Percentiles rank a stretch among this genome's conserved stretches.
These are phyloP conservation scores for Arvicanthis niloticus DNA, from an alignment of 2,113 vertebrate species.

Conservation along the genomic window DNA sequence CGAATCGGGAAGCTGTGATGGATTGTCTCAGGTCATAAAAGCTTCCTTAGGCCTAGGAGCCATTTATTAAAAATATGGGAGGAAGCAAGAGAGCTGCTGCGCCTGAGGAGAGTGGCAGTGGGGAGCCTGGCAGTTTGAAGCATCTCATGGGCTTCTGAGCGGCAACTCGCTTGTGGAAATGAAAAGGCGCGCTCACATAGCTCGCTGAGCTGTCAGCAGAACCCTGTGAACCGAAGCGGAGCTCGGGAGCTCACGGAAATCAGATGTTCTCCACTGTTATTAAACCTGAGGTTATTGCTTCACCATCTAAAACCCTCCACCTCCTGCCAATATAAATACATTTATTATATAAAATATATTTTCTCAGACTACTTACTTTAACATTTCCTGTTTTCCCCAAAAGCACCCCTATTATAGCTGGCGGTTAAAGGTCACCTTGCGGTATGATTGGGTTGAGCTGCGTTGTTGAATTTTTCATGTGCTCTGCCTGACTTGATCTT, in stretches of 20 bases:
- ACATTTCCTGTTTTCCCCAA: not conserved
- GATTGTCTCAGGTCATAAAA: slow-evolving; percentile 65
- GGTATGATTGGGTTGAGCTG: not conserved
- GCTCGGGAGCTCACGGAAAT: not conserved
- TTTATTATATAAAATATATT: not conserved
- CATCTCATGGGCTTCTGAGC: slow-evolving; percentile 28
- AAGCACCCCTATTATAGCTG: not conserved
- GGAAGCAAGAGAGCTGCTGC: slow-evolving; percentile 12
- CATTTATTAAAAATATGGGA: slow-evolving; percentile 67
- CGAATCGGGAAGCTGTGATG: slow-evolving; percentile 56
- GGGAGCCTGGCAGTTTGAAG: slow-evolving; percentile 41
- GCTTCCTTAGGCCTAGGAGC: slow-evolving; percentile 28
- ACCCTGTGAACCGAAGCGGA: not conserved
- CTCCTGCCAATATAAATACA: too few species aligned
- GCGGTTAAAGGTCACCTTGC: slow-evolving; percentile 33
- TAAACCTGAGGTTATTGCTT: slow-evolving; percentile 25
- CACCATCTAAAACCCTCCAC: not conserved
- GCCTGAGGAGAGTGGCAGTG: slow-evolving; percentile 17
- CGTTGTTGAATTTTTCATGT: slow-evolving; percentile 34
- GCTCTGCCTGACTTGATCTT: not conserved
- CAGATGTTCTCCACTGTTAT: not conserved
- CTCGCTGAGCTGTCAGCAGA: not conserved
- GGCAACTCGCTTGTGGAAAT: not conserved
- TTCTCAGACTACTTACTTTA: not conserved
- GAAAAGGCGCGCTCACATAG: not conserved